A percentile compares a stretch with the other conserved stretches of the same genome.
phyloP scores from a whole-genome alignment of 2,797 vertebrate genomes.

The Pelobates cultripes region DNA sequence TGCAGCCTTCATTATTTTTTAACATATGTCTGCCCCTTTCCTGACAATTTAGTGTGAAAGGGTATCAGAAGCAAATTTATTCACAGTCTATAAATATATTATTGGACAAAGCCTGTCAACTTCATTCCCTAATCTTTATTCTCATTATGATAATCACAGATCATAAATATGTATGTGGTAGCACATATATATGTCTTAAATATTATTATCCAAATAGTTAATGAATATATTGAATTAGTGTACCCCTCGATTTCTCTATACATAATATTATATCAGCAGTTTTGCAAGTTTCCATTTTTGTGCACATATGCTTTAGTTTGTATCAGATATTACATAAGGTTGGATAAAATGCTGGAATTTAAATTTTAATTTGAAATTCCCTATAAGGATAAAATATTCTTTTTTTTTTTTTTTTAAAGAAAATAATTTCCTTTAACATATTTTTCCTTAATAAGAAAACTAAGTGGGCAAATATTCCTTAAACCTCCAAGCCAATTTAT shows the following conservation, averaged over 20 bases:
- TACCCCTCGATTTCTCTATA: background rate
- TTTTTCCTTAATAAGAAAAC: no score
- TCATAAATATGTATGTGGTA: constrained; percentile 46
- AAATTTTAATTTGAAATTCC: no score
- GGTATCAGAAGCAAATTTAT: constrained; percentile 53
- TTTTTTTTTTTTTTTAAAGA: no score
- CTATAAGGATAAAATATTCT: no score
- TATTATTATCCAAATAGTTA: background rate
- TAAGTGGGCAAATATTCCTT: no score
- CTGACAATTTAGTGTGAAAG: constrained; percentile 43
- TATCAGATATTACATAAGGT: no score
- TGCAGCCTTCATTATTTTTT: constrained; percentile 53
- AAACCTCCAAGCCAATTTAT: no score
- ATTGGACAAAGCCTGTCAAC: constrained; percentile 54
- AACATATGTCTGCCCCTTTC: constrained; percentile 54
- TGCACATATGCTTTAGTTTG: no score
- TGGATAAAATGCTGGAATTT: no score
- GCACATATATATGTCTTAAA: constrained; percentile 14
- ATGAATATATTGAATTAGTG: constrained; percentile 12
- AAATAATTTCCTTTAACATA: no score
- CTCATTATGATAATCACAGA: constrained; percentile 48
- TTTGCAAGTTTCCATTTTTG: no score
- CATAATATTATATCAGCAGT: background rate
- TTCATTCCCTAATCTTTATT: constrained; percentile 45
- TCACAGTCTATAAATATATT: constrained; percentile 53